Evolutionary conservation across 2,888 invertebrate species (phyloP), one percentile per base, ranked within the genome.

Genomic region (Charanyca ferruginea): DNA sequence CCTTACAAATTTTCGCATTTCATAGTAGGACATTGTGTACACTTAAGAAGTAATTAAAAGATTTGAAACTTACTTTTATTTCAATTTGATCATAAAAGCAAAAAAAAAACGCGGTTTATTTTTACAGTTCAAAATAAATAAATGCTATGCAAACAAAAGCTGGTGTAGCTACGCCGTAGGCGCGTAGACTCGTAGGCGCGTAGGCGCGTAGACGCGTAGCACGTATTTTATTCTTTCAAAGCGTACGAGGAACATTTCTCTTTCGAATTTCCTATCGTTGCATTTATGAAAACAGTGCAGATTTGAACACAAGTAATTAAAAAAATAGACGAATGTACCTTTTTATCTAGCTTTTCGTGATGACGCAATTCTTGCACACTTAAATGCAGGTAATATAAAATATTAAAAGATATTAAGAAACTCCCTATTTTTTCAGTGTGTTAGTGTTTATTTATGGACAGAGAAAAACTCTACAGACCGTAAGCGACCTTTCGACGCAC

Each of bases 91-190:
- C 16, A 61, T 48, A 20, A 44, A 55, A 23, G 13, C 41, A 41
- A 65, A 64, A 13, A n/a, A 59, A 57, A 45, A 42, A 52, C 38
- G 8, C 45, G 18, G 23, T 67, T 76, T 76, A 48, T 54, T 68
- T 57, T 28, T 42, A 35, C 18, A 51, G 28, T 73, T n/a, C n/a
- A n/a, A n/a, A n/a, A n/a, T n/a, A n/a, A n/a, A n/a, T n/a, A n/a
- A n/a, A n/a, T n/a, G n/a, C 13, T 44, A 28, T 51, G 22, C 18
- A 61, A 64, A 78, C 55, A 65, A 73, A 73, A 65, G 51, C 23
- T n/a, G 8, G 16, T n/a, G 49, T 32, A 41, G 69, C 69, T 73
- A 77, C 73, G 81, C 64, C 72, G 81, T 68, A 79, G 79, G 65
- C 72, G 47, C 71, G 66, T 73, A 71, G 75, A 16, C 49, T 52